Evolutionary conservation across 2,797 vertebrate genomes (phyloP), one percentile per base, ranked within the genome.

Genomic region (Balearica regulorum): DNA sequence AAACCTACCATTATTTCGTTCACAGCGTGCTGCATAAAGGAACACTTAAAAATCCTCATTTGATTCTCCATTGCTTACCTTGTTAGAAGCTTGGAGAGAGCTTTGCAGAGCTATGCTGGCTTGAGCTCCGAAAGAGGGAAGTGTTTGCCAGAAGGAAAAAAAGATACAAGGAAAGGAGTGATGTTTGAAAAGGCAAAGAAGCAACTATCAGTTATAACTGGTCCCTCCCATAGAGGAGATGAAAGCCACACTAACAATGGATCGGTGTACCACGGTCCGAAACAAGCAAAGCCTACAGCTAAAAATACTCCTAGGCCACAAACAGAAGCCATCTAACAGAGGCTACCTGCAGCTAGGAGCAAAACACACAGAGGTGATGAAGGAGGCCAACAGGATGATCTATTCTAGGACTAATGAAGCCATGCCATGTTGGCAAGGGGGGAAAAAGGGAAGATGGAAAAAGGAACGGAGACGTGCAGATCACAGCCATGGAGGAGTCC

Each of bases 111-210:
- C 94, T 97, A 93, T 94, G 92, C 76, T 91, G 92, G 92, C 92
- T 96, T 94, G 90, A 92, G 72, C 94, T 97, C 95, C 96, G 58
- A 95, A 96, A 93, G 86, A 95, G 83, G 96, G 89, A 97, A 86
- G 91, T 96, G 89, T 96, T 93, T 96, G 95, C 93, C 96, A 97
- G 96, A 95, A 94, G 90, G 92, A 93, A 94, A 96, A 96, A 96
- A 83, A 96, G 91, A 96, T 94, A 95, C 77, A 97, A 97, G 97
- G 96, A 97, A 92, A 94, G 95, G 93, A 97, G 88, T 94, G 89
- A 96, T 92, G 89, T 97, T 95, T 94, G 94, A 95, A 97, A 94
- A 95, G 87, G 94, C 94, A 96, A 96, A 96, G 93, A 71, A 90
- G 96, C 87, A 95, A 84, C 96, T 92, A 91, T 95, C 92, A 94